Evolutionary conservation across 2,888 invertebrate species (phyloP), one percentile per base, ranked within the genome.

Genomic region (Microchrysa polita): DNA sequence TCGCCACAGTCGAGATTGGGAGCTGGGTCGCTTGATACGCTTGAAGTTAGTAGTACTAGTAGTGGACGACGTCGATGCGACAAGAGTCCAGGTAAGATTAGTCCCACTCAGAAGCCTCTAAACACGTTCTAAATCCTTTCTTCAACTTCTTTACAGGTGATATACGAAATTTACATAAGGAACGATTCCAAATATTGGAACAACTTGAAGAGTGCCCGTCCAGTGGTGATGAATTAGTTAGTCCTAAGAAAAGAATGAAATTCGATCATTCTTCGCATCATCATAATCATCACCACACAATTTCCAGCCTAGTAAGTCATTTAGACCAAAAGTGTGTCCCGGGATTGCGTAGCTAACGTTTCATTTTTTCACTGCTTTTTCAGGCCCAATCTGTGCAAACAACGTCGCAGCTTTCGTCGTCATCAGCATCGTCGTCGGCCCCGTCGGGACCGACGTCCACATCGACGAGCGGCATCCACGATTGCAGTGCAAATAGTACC

Each of bases 171-270:
- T 86, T 91, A 78, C 91, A 91, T 82, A 91, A 91, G 81, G 91
- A 91, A 81, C 87, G 91, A 67, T 90, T 90, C 65, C 90, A 90
- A 81, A 86, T 91, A 74, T 85, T 91, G 78, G 91, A 91, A 82
- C 90, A 91, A 81, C 87, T 90, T 79, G 90, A 90, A 80, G 91
- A 91, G 80, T 90, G 90, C 85, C 89, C 88, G 79, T 90, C 90
- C 82, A 90, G 90, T 80, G 90, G 90, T 76, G 91, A 91, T 83
- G 91, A 91, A 81, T 81, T 88, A 79, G 87, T 89, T 77, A 88
- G 88, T 79, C 89, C 90, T 75, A 90, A 90, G 81, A 91, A 91
- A 82, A 87, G 90, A 75, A 84, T 88, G 76, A 90, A 90, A 82
- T 86, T 90, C 79, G 89, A 90, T 78, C 86, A 87, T 80, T 76